A percentile compares a stretch with the other conserved stretches of the same genome.
phyloP scores from a whole-genome alignment of 2,113 vertebrate species.

The Campylomormyrus numenius region DNA sequence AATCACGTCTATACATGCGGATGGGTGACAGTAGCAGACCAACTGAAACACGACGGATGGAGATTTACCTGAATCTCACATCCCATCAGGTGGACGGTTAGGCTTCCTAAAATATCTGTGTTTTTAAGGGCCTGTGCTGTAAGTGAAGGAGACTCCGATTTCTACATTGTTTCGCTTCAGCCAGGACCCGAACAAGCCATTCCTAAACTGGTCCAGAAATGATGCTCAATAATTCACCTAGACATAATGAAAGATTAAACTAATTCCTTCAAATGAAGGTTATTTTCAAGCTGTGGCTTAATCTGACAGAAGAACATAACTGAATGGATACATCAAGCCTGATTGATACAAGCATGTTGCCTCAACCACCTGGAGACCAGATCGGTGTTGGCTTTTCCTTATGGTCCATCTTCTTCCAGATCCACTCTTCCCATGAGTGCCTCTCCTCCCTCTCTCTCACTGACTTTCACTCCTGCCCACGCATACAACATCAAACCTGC shows the following conservation, averaged over 20 bases:
- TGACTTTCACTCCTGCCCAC: not conserved
- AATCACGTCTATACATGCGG: not conserved
- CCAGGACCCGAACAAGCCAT: not conserved
- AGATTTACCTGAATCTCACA: not conserved
- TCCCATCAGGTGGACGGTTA: not conserved
- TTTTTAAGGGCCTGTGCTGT: not conserved
- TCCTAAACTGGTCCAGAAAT: constrained; percentile 2
- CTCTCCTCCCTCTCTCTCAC: not conserved
- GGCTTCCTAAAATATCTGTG: not conserved
- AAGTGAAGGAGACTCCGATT: not conserved
- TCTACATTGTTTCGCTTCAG: not conserved
- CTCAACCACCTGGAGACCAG: not conserved
- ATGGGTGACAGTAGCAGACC: not conserved
- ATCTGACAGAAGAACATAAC: not conserved
- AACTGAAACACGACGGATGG: not conserved
- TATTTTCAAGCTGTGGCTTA: not conserved
- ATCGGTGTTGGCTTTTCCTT: not conserved
- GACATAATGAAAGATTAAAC: constrained; percentile 17
- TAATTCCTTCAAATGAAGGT: not conserved
- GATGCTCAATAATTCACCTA: constrained; percentile 21
- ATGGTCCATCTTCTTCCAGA: not conserved
- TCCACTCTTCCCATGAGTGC: not conserved
- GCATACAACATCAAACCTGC: not conserved
- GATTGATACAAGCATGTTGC: not conserved
- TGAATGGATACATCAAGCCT: not conserved